Conservation (phyloP, 2,888 invertebrate genomes). For the Balanococcus diminutus region DNA sequence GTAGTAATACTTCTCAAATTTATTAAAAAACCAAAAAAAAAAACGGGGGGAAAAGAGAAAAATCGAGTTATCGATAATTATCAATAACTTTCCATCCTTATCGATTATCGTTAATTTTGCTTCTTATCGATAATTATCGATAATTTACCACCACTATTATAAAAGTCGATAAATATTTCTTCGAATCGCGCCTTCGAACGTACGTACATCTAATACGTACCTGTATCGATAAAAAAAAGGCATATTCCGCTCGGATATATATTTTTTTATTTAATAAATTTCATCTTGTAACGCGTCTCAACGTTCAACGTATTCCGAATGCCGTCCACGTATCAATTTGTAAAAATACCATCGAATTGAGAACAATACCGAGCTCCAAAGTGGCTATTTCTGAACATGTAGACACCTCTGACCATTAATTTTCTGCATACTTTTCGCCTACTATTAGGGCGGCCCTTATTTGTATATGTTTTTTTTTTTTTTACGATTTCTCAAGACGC, state of each 20-base stretch:
- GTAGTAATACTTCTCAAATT: too few species aligned
- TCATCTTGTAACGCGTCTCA: neutral
- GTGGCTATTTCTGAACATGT: neutral
- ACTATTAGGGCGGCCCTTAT: too few species aligned
- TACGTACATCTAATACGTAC: neutral
- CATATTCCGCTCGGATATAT: neutral
- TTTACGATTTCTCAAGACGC: too few species aligned
- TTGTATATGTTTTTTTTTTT: too few species aligned
- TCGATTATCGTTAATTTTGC: too few species aligned
- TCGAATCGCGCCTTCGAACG: neutral
- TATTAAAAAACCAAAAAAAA: too few species aligned
- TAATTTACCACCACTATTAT: too few species aligned
- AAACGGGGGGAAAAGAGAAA: too few species aligned
- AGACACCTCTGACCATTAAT: constrained; percentile 41
- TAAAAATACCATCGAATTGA: constrained; percentile 20
- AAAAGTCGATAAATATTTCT: constrained; percentile 12
- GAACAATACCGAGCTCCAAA: neutral
- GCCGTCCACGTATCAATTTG: neutral
- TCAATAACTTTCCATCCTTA: too few species aligned
- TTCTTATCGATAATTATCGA: too few species aligned
- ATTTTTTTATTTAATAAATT: constrained; percentile 3
- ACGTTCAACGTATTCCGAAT: neutral
- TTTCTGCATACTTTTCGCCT: neutral
- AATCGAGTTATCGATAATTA: too few species aligned
- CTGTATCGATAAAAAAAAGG: neutral